Evolutionary conservation across 2,888 invertebrate species (phyloP).

Genomic region (Synanthedon andrenaeformis): DNA sequence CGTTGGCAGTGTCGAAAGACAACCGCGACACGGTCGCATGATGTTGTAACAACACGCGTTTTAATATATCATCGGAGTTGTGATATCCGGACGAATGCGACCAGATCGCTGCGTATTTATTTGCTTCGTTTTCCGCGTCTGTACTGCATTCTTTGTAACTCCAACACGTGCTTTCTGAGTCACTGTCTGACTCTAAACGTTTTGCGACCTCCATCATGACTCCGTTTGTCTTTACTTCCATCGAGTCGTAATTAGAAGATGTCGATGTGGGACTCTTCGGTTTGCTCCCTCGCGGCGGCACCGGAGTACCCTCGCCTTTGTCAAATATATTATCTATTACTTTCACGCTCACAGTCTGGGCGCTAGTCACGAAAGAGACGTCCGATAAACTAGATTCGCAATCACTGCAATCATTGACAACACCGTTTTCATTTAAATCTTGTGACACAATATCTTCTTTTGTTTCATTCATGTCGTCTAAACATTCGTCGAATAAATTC

Average conservation of each 20-base stretch:
- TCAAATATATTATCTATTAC: constrained; percentile 27
- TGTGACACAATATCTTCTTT: not conserved
- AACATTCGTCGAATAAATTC: constrained; percentile 60
- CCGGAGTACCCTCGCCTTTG: constrained; percentile 32
- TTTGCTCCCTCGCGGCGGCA: constrained; percentile 37
- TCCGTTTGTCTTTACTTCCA: constrained; percentile 22
- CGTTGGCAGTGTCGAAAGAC: constrained; percentile 52
- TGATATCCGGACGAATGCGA: constrained; percentile 58
- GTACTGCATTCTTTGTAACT: constrained; percentile 56
- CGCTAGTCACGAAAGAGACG: constrained; percentile 43
- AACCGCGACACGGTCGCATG: constrained; percentile 48
- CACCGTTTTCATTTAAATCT: constrained; percentile 7
- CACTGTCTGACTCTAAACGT: constrained; percentile 38
- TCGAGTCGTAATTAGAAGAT: constrained; percentile 29
- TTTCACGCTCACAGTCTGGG: constrained; percentile 29
- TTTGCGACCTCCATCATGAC: constrained; percentile 16
- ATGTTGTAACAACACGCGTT: constrained; percentile 40
- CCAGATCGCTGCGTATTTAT: constrained; percentile 55
- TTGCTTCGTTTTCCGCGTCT: constrained; percentile 30
- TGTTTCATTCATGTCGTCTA: constrained; percentile 36
- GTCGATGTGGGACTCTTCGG: constrained; percentile 32
- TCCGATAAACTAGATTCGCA: constrained; percentile 40
- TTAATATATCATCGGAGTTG: constrained; percentile 52
- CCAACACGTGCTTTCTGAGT: constrained; percentile 61
- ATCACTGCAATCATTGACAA: constrained; percentile 32